Evolutionary conservation across 1,140 invertebrate genomes (phyloP).

Genomic region (Calephelis nemesis): DNA sequence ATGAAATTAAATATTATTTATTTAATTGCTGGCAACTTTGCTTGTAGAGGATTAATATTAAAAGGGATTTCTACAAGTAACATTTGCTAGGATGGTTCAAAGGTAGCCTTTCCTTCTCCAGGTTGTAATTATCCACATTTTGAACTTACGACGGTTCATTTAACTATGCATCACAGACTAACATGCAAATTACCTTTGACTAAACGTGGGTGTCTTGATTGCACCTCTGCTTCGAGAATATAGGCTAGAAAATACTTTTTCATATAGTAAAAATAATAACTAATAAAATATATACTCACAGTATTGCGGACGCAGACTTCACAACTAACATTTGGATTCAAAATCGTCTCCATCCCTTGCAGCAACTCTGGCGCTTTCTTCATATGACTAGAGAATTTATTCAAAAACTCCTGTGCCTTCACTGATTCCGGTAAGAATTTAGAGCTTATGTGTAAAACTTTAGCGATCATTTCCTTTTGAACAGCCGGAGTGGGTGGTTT

Average conservation of each 20-base stretch:
- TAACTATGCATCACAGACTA: too few relatives aligned
- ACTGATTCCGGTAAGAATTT: constrained; percentile 94
- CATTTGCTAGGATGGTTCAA: too few relatives aligned
- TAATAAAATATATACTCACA: constrained; percentile 62
- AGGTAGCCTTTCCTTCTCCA: too few relatives aligned
- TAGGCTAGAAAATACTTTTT: background rate
- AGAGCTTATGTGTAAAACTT: constrained; percentile 73
- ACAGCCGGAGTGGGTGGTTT: constrained; percentile 82
- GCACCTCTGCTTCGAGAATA: too few relatives aligned
- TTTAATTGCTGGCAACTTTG: too few relatives aligned
- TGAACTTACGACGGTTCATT: too few relatives aligned
- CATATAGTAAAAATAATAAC: background rate
- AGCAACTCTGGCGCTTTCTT: constrained; percentile 88
- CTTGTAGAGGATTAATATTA: too few relatives aligned
- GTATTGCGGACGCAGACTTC: constrained; percentile 93
- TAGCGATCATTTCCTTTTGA: constrained; percentile 84
- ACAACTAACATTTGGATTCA: constrained; percentile 92
- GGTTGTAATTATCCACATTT: too few relatives aligned
- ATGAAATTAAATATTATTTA: too few relatives aligned
- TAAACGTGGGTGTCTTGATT: too few relatives aligned
- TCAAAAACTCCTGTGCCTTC: constrained; percentile 94
- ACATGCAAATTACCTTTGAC: too few relatives aligned
- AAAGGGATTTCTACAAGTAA: too few relatives aligned
- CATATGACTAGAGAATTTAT: constrained; percentile 92
- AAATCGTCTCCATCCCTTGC: constrained; percentile 90